Evolutionary conservation across 2,113 vertebrate species (phyloP).

Genomic region (Picathartes gymnocephalus): DNA sequence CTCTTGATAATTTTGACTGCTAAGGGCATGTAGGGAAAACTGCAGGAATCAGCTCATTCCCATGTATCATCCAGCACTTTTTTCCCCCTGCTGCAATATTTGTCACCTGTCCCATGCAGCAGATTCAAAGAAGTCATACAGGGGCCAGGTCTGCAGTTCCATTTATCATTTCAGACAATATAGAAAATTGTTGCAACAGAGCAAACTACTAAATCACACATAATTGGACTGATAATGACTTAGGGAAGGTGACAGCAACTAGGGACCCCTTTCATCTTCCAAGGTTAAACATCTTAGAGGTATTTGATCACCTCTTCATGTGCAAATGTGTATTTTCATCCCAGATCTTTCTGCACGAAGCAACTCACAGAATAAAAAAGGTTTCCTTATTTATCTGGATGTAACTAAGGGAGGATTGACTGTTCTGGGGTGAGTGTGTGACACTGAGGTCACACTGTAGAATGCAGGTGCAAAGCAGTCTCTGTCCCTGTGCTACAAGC

Average conservation of each 20-base stretch:
- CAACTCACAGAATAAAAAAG: rapidly evolving
- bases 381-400: neutral
- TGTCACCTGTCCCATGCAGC: neutral
- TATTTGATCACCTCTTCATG: neutral
- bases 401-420: neutral
- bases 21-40: neutral
- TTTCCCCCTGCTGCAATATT: neutral
- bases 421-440: neutral
- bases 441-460: neutral
- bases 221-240: neutral
- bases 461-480: rapidly evolving
- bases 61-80: neutral
- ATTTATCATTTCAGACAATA: neutral
- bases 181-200: conserved; percentile 5
- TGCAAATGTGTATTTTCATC: neutral
- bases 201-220: conserved; percentile 14
- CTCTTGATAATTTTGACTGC: neutral
- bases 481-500: neutral
- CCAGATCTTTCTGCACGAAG: neutral
- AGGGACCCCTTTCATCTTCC: neutral
- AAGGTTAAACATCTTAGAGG: neutral
- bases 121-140: neutral
- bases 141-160: neutral
- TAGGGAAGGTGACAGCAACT: neutral
- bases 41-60: neutral